phyloP scores from a whole-genome alignment of 1,140 invertebrate genomes.

The Lamellibrachia luymesi region DNA sequence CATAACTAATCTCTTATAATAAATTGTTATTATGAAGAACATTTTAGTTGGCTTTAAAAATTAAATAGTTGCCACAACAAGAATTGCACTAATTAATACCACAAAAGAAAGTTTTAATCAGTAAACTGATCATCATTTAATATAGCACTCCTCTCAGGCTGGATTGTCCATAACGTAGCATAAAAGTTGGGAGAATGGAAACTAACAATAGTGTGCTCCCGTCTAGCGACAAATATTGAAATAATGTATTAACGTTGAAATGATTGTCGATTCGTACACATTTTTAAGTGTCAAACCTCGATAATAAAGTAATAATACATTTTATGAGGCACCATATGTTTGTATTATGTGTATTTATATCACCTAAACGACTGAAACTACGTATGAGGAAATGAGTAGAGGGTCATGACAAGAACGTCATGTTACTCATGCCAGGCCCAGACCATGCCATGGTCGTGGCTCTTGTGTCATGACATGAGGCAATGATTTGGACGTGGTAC shows the following conservation, averaged over 20 bases:
- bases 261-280: no score
- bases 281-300: no score
- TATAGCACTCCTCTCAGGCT: no score
- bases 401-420: background rate
- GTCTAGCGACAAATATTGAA: no score
- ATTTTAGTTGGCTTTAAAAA: conserved; percentile 66
- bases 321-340: conserved; percentile 75
- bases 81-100: no score
- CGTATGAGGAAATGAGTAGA: background rate
- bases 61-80: no score
- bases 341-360: conserved; percentile 38
- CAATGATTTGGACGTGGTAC: background rate
- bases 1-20: background rate
- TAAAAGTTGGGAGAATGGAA: no score
- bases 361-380: background rate
- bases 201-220: no score
- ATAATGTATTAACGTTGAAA: no score
- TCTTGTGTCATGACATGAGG: background rate
- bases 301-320: conserved; percentile 86
- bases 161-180: no score
- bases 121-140: no score
- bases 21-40: background rate
- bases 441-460: background rate
- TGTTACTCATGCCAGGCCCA: background rate
- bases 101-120: no score